Conservation (phyloP, 2,888 invertebrate species). For the Kuschelorhynchus macadamiae region DNA sequence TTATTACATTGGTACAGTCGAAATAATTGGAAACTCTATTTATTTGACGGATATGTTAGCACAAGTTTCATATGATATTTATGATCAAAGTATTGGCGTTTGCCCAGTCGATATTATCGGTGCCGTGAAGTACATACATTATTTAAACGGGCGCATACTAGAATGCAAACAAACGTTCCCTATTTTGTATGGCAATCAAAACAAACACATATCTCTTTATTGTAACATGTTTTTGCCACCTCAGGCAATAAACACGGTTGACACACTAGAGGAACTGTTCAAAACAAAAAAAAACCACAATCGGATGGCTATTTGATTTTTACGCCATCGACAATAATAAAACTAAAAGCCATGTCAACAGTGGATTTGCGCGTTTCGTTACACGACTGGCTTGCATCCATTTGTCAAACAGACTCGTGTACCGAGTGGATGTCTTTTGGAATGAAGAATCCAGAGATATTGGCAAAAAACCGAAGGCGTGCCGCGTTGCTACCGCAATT, state of each 20-base stretch:
- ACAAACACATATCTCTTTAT: not conserved
- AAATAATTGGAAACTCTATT: not conserved
- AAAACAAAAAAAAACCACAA: no score
- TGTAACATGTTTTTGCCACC: conserved; percentile 5
- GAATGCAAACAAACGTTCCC: not conserved
- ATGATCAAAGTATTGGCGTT: not conserved
- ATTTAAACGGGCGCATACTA: not conserved
- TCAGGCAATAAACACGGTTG: not conserved
- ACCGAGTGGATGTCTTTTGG: not conserved
- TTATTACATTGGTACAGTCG: conserved; percentile 11
- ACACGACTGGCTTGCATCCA: not conserved
- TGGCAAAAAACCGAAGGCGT: not conserved
- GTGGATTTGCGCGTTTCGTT: conserved; percentile 5
- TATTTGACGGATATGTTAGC: conserved; percentile 4
- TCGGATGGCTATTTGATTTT: not conserved
- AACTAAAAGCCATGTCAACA: not conserved
- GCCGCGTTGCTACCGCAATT: not conserved
- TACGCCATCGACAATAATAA: not conserved
- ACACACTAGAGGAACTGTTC: not conserved
- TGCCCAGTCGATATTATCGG: not conserved
- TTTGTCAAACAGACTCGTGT: not conserved
- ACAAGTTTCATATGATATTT: not conserved
- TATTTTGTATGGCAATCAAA: not conserved
- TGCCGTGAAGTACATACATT: not conserved
- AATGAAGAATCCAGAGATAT: not conserved